phyloP scores from a whole-genome alignment of 92 coral and sea anemone species.

The Actinostola sp. region DNA sequence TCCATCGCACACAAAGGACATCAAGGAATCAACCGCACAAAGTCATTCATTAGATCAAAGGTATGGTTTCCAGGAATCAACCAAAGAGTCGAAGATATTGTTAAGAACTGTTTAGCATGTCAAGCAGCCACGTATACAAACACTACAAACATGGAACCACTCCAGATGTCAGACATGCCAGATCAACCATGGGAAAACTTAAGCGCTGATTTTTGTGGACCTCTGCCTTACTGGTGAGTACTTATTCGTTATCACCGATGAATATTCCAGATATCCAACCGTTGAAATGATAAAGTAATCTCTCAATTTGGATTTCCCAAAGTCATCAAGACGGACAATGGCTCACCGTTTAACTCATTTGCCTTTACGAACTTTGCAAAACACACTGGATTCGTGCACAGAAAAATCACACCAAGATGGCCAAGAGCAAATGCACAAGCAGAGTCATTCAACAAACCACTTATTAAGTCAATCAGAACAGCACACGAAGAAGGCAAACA shows the following conservation, averaged over 20 bases:
- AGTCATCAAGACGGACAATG: slow-evolving; percentile 26
- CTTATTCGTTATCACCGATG: too few species aligned
- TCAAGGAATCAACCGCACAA: slow-evolving; percentile 61
- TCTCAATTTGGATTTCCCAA: slow-evolving; percentile 34
- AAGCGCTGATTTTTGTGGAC: too few species aligned
- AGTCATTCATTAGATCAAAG: slow-evolving; percentile 43
- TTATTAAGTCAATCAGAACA: slow-evolving; percentile 29
- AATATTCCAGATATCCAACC: too few species aligned
- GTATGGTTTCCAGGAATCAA: too few species aligned
- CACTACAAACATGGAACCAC: too few species aligned
- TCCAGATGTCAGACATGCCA: too few species aligned
- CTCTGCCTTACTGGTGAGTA: too few species aligned
- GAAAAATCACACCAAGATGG: slow-evolving; percentile 24
- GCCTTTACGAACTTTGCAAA: background rate
- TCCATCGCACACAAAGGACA: slow-evolving; percentile 67
- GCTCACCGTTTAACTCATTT: slow-evolving; percentile 20
- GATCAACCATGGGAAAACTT: too few species aligned
- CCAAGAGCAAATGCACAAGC: slow-evolving; percentile 39
- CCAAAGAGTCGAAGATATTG: too few species aligned
- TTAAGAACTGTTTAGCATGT: too few species aligned
- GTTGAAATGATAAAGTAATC: slow-evolving; percentile 30
- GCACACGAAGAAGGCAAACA: too few species aligned
- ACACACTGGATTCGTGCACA: slow-evolving; percentile 7
- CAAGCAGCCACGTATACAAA: too few species aligned
- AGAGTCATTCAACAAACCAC: slow-evolving; percentile 44